phyloP scores from a whole-genome alignment of 2,888 invertebrate species.

The Tortrix viridana region DNA sequence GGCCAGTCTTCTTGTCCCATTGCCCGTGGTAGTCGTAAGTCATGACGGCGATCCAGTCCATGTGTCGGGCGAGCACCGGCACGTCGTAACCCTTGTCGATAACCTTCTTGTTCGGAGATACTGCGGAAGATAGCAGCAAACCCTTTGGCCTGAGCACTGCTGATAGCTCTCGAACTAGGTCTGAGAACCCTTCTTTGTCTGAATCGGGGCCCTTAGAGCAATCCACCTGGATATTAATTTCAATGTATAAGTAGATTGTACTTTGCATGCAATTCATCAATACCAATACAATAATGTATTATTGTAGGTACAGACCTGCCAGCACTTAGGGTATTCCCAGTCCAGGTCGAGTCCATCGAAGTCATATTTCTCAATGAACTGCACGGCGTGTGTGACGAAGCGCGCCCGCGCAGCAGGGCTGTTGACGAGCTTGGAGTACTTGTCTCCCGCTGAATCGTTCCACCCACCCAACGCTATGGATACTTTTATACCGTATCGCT shows the following conservation, averaged over 20 bases:
- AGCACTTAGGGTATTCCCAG: slow-evolving; percentile 97
- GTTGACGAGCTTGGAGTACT: slow-evolving; percentile 93
- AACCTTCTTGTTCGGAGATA: slow-evolving; percentile 94
- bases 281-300: too few relatives aligned
- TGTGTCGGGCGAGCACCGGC: slow-evolving; percentile 87
- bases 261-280: too few relatives aligned
- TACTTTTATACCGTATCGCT: slow-evolving; percentile 92
- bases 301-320: slow-evolving; percentile 84
- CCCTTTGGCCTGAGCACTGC: slow-evolving; percentile 87
- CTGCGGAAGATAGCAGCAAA: slow-evolving; percentile 91
- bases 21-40: slow-evolving; percentile 96
- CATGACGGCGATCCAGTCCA: slow-evolving; percentile 97
- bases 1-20: slow-evolving; percentile 96
- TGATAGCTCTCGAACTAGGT: slow-evolving; percentile 89
- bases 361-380: slow-evolving; percentile 90
- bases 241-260: not conserved
- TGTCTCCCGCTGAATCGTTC: slow-evolving; percentile 96
- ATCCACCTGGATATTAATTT: slow-evolving; percentile 86
- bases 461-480: slow-evolving; percentile 96
- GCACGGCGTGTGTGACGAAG: slow-evolving; percentile 89
- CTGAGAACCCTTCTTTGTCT: slow-evolving; percentile 92
- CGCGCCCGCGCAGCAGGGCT: slow-evolving; percentile 88
- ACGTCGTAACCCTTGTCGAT: slow-evolving; percentile 95
- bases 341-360: slow-evolving; percentile 98
- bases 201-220: slow-evolving; percentile 93